These are phyloP conservation scores for Apamea epomidion DNA, from an alignment of 2,888 invertebrate species.

Conservation along the genomic window DNA sequence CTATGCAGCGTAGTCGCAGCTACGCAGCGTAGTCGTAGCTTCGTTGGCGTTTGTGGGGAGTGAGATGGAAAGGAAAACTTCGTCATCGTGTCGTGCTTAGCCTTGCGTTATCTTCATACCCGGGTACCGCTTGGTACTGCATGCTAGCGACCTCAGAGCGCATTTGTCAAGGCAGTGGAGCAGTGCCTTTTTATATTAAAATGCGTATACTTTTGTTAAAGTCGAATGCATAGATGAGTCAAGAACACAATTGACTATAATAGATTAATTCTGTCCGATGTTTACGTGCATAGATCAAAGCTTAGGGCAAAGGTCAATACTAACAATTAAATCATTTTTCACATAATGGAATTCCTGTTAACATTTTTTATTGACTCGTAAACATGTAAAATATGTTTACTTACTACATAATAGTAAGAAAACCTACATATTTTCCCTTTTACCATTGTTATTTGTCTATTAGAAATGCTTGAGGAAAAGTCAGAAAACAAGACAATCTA, in stretches of 20 bases:
- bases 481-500: not conserved
- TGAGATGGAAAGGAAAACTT: not conserved
- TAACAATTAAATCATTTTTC: slow-evolving; percentile 13
- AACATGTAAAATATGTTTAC: not conserved
- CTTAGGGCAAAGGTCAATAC: slow-evolving; percentile 22
- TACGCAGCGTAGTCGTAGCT: not conserved
- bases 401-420: not conserved
- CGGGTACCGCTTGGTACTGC: not conserved
- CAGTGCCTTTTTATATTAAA: not conserved
- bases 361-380: not conserved
- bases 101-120: not conserved
- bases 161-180: not conserved
- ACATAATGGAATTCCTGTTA: slow-evolving; percentile 5
- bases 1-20: not conserved
- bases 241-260: not conserved
- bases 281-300: slow-evolving; percentile 12
- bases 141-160: not conserved
- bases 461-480: not conserved
- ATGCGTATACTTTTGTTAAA: not conserved
- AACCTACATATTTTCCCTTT: not conserved
- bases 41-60: not conserved
- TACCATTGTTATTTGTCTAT: no score
- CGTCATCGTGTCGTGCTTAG: not conserved
- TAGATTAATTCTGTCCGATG: slow-evolving; percentile 19
- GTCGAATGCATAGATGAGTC: not conserved